These are phyloP conservation scores for Astyanax mexicanus DNA, from an alignment of 2,797 vertebrate genomes.

Conservation along the genomic window DNA sequence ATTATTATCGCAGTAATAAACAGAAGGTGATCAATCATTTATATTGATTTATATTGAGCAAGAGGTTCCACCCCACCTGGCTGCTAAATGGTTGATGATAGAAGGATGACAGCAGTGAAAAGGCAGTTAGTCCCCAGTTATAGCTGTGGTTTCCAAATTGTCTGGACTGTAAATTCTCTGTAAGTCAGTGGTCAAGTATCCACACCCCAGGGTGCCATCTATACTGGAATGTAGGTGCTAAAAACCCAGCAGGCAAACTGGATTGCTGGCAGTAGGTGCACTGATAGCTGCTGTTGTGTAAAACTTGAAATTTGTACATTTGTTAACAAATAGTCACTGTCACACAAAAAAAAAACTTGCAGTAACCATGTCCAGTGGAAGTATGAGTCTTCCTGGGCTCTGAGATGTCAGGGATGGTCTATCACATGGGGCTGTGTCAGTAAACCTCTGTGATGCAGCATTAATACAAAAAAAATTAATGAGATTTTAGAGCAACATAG, in stretches of 20 bases:
- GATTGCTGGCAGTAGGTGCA: not conserved
- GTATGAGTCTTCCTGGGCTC: no score
- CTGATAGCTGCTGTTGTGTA: not conserved
- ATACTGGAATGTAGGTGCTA: constrained; percentile 6
- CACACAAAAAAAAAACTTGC: no score
- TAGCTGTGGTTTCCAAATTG: constrained; percentile 31
- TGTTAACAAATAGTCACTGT: not conserved
- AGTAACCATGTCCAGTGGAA: no score
- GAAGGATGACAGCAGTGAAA: constrained; percentile 56
- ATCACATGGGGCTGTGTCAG: no score
- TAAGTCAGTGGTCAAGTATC: not conserved
- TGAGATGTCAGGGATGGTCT: no score
- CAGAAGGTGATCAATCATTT: no score
- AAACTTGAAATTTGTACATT: not conserved
- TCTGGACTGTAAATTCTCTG: not conserved
- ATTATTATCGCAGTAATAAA: no score
- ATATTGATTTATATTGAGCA: constrained; percentile 3
- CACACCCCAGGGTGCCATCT: not conserved
- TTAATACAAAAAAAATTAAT: no score
- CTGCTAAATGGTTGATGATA: constrained; percentile 51
- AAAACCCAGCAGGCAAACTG: not conserved
- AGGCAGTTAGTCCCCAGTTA: constrained; percentile 40
- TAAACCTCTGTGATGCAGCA: no score
- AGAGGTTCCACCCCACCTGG: constrained; percentile 24
- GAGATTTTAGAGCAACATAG: no score